A percentile compares a stretch with the other conserved stretches of the same genome.
phyloP scores from a whole-genome alignment of 2,113 vertebrate species.

The Psilopsiagon aurifrons region DNA sequence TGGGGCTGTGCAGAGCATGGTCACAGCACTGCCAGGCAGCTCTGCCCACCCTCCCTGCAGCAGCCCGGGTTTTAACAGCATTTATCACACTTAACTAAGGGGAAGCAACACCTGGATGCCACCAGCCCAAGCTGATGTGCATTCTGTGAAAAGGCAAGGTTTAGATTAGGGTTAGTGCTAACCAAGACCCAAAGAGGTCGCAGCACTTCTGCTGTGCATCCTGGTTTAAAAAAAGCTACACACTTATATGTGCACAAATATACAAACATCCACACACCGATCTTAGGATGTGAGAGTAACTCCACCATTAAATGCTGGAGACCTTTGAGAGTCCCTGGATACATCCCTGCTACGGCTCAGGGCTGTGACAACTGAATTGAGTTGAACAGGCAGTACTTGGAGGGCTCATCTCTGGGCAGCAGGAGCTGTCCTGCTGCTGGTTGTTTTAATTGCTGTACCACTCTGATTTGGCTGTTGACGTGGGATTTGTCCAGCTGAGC shows the following conservation, averaged over 20 bases:
- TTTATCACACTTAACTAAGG: neutral
- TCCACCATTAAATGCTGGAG: neutral
- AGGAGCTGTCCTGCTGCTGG: neutral
- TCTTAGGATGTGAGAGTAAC: neutral
- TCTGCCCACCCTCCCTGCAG: neutral
- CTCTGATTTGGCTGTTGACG: neutral
- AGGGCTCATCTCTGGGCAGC: neutral
- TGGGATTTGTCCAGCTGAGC: neutral
- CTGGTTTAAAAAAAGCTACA: slow-evolving; percentile 48
- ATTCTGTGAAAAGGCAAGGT: neutral
- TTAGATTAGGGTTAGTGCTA: neutral
- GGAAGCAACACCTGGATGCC: neutral
- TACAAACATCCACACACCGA: neutral
- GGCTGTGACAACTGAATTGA: neutral
- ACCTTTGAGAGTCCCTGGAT: neutral
- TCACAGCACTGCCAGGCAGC: neutral
- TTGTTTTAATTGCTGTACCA: neutral
- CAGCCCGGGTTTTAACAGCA: neutral
- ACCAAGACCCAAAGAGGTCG: neutral
- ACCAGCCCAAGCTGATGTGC: neutral
- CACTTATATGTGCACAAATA: neutral
- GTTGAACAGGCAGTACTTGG: fast-evolving
- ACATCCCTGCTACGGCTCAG: neutral
- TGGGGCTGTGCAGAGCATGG: neutral
- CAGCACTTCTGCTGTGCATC: neutral